Evolutionary conservation across 2,797 vertebrate species (phyloP).

Genomic region (Pseudochirops cupreus): DNA sequence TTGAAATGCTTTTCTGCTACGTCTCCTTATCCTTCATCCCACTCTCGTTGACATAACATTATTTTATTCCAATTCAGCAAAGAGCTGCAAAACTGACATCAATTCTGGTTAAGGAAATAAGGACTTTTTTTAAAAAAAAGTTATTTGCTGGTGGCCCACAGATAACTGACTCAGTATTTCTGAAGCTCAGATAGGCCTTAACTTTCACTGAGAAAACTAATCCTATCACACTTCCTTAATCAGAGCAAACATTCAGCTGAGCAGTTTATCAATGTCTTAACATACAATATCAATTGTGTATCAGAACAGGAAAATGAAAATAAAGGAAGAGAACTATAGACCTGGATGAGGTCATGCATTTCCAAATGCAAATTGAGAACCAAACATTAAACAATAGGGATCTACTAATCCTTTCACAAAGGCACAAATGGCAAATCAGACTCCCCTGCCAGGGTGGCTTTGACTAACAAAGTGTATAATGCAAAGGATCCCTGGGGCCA

Average conservation of each 20-base stretch:
- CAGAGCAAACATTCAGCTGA: constrained; percentile 18
- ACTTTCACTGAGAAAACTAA: constrained; percentile 64
- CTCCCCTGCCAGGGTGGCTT: constrained; percentile 59
- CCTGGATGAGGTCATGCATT: constrained; percentile 9
- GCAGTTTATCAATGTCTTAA: constrained; percentile 65
- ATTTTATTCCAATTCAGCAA: background rate
- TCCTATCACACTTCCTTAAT: constrained; percentile 66
- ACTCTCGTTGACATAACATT: background rate
- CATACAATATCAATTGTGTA: constrained; percentile 43
- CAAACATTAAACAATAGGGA: constrained; percentile 45
- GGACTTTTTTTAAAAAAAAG: background rate
- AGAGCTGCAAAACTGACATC: background rate
- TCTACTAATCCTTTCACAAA: constrained; percentile 66
- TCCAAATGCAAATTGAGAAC: constrained; percentile 69
- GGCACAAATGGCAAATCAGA: constrained; percentile 69
- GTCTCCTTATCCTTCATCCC: background rate
- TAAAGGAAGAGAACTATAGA: background rate
- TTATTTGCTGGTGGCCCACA: constrained; percentile 44
- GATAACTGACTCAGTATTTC: constrained; percentile 55
- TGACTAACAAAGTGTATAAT: constrained; percentile 75
- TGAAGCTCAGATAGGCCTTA: background rate
- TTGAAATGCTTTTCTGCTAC: background rate
- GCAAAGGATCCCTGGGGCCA: constrained; percentile 44
- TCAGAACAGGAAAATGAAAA: constrained; percentile 56
- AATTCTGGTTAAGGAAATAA: constrained; percentile 61